A percentile compares a stretch with the other conserved stretches of the same genome.
phyloP scores from a whole-genome alignment of 1,140 invertebrate genomes.

The Chironomus tepperi region DNA sequence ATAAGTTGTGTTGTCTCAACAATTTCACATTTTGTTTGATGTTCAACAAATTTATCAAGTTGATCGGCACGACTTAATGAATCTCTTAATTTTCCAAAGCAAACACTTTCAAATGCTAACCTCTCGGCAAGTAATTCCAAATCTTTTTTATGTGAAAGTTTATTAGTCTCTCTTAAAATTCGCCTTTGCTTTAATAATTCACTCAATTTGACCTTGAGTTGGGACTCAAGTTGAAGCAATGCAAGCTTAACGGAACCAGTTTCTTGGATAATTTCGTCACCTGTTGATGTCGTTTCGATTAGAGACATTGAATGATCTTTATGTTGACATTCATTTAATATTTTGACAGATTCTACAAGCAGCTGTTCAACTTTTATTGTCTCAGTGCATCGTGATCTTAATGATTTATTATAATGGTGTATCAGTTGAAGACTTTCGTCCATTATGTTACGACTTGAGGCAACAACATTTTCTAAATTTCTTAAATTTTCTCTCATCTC shows the following conservation, averaged over 20 bases:
- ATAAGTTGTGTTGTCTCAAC: conserved; percentile 65
- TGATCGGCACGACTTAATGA: conserved; percentile 30
- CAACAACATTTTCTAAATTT: conserved; percentile 48
- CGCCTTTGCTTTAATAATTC: conserved; percentile 55
- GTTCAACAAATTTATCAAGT: conserved; percentile 28
- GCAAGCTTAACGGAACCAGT: conserved; percentile 44
- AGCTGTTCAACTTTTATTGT: not conserved
- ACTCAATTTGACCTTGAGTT: conserved; percentile 53
- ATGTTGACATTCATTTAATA: conserved; percentile 11
- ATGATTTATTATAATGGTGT: conserved; percentile 11
- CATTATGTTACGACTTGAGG: conserved; percentile 45
- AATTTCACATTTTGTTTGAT: conserved; percentile 41
- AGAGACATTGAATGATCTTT: conserved; percentile 12
- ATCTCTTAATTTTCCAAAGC: conserved; percentile 30
- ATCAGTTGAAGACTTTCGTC: conserved; percentile 41
- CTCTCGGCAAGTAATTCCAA: conserved; percentile 63
- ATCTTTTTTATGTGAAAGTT: conserved; percentile 54
- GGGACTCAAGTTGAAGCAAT: conserved; percentile 53
- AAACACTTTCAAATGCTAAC: conserved; percentile 59
- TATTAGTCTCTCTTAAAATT: conserved; percentile 48
- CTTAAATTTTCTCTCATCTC: conserved; percentile 47
- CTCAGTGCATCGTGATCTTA: not conserved
- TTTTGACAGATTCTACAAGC: not conserved
- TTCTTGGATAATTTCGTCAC: conserved; percentile 26
- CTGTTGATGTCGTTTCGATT: not conserved